Evolutionary conservation across 2,113 vertebrate species (phyloP).

Genomic region (Corythornis madagascariensis): DNA sequence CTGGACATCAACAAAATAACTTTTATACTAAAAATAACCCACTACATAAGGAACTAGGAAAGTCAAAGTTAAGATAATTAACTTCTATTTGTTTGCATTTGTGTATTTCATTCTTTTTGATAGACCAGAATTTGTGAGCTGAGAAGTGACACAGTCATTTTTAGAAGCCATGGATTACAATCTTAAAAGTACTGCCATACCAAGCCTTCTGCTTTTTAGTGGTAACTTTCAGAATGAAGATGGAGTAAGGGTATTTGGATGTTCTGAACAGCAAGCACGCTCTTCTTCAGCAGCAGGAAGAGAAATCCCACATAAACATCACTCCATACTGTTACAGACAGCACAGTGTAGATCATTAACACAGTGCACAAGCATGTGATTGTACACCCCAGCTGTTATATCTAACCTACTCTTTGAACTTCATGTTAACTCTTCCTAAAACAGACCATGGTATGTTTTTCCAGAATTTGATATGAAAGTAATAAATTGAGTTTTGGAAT

Average conservation of each 20-base stretch:
- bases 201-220: background rate
- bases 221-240: background rate
- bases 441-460: background rate
- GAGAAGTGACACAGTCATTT: background rate
- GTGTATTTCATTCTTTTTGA: background rate
- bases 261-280: background rate
- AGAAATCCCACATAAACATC: background rate
- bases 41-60: background rate
- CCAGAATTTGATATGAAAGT: background rate
- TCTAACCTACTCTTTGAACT: background rate
- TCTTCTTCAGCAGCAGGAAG: background rate
- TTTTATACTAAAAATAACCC: background rate
- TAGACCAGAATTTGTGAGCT: background rate
- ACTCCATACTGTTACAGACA: background rate
- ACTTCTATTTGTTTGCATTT: background rate
- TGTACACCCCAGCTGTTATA: background rate
- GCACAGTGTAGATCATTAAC: background rate
- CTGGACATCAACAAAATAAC: background rate
- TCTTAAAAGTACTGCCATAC: background rate
- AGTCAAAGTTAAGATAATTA: background rate
- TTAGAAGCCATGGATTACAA: background rate
- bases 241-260: background rate
- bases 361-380: fast-evolving
- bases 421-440: background rate
- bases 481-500: background rate